phyloP scores from a whole-genome alignment of 2,113 vertebrate genomes.

The Anguilla japonica region DNA sequence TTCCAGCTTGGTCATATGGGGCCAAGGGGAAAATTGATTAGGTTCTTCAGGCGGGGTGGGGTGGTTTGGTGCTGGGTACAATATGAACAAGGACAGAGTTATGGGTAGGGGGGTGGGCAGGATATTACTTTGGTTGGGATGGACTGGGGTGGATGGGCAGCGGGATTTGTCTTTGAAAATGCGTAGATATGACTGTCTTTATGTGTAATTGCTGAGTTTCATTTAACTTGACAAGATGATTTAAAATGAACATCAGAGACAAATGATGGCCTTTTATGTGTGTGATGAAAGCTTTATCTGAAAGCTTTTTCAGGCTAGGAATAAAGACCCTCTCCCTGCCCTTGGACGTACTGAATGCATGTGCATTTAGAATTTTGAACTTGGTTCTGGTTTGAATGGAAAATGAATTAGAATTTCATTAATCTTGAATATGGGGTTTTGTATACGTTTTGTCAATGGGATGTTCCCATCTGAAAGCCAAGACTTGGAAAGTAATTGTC shows the following conservation, averaged over 20 bases:
- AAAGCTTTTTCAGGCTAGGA: not conserved
- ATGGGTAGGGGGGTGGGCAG: no score
- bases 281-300: not conserved
- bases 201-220: no score
- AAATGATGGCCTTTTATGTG: no score
- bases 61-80: no score
- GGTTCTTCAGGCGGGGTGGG: not conserved
- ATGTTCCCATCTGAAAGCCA: not conserved
- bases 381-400: not conserved
- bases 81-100: no score
- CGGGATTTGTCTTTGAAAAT: no score
- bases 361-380: not conserved
- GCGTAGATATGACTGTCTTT: no score
- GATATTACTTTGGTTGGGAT: no score
- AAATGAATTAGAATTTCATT: not conserved
- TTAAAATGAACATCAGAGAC: no score
- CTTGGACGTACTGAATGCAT: not conserved
- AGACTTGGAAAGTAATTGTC: slow-evolving; percentile 5
- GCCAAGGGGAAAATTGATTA: not conserved
- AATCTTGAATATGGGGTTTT: not conserved
- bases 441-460: not conserved
- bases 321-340: not conserved
- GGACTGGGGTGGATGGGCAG: no score
- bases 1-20: not conserved
- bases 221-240: no score